Base-by-base conservation (phyloP, 2,797 vertebrate genomes). In the Sebastes oblongus region DNA sequence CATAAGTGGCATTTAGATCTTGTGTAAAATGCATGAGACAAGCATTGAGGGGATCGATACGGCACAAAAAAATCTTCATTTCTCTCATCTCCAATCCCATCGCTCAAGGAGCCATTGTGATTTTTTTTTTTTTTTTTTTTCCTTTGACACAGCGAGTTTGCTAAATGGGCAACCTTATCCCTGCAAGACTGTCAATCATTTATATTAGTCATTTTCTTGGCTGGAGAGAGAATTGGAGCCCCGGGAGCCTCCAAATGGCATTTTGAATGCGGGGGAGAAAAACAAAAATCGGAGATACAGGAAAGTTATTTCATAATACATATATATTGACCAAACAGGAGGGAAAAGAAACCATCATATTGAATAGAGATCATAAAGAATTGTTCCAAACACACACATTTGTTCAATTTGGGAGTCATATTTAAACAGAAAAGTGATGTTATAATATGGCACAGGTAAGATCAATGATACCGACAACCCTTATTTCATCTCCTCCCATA, bases 1-100 rank as follows among this genome's bases (percentile, higher is more conserved):
- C 55, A 70, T 87, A 92, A 93, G 87, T 93, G 94, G 91, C 94
- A 94, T 95, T 95, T 94, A 87, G 88, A 92, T 86, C 87, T 91
- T 91, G 89, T 94, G 91, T 93, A 95, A 95, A 95, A 96, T 94
- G 90, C 90, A 95, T 94, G 89, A 95, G 92, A 92, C 91, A 92
- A 91, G 89, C 83, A 84, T 81, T 84, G 27, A 75, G 67, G 9
- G 74, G 84, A 94, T 95, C 92, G 75, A 95, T 94, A 87, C 74
- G 75, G 77, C 61, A 81, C 84, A 42, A 42, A 83, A 86, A 94
- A 94, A 94, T 92, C 86, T 90, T 94, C 61, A 89, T 93, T 92
- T 93, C 78, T 91, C 79, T 90, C 77, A 86, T 94, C 89, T 88
- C 90, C 89, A 89, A 86, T 83, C 75, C 76, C 82, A 89, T 89